Evolutionary conservation across 2,888 invertebrate species (phyloP).

Genomic region (Mimas tiliae): DNA sequence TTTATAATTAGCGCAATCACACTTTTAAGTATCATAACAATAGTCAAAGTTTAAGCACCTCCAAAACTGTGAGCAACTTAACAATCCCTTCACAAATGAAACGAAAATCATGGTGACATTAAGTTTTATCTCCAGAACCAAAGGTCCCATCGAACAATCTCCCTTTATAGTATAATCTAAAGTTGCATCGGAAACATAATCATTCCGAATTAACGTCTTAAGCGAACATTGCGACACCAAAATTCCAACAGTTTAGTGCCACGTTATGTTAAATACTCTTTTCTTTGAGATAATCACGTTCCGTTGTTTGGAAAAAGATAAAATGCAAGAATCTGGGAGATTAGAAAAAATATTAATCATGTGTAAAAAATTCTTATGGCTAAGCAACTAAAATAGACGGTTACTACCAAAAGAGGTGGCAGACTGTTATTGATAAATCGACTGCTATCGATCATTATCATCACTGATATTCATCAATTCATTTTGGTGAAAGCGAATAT

Average conservation of each 20-base stretch:
- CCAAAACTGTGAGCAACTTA: neutral
- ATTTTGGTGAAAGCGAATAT: too few species aligned
- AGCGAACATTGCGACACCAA: slow-evolving; percentile 2
- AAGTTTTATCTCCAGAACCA: slow-evolving; percentile 13
- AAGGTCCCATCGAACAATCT: slow-evolving; percentile 24
- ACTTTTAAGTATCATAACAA: neutral
- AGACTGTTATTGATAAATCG: too few species aligned
- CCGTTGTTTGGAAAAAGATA: slow-evolving; percentile 1
- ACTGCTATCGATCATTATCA: too few species aligned
- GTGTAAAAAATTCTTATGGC: too few species aligned
- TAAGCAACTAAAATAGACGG: too few species aligned
- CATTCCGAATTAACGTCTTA: slow-evolving; percentile 19
- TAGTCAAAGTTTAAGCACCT: slow-evolving; percentile 1
- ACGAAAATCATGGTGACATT: slow-evolving; percentile 21
- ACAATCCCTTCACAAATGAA: neutral
- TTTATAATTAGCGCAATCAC: neutral
- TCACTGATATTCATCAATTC: too few species aligned
- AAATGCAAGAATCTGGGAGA: neutral
- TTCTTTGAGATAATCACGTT: slow-evolving; percentile 6
- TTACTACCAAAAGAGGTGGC: too few species aligned
- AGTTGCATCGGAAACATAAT: slow-evolving; percentile 19
- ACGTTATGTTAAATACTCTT: slow-evolving; percentile 3
- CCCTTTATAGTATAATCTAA: slow-evolving; percentile 24
- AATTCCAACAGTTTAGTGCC: neutral
- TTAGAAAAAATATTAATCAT: neutral